phyloP scores from a whole-genome alignment of 2,113 vertebrate species.

The Ailuropoda melanoleuca region DNA sequence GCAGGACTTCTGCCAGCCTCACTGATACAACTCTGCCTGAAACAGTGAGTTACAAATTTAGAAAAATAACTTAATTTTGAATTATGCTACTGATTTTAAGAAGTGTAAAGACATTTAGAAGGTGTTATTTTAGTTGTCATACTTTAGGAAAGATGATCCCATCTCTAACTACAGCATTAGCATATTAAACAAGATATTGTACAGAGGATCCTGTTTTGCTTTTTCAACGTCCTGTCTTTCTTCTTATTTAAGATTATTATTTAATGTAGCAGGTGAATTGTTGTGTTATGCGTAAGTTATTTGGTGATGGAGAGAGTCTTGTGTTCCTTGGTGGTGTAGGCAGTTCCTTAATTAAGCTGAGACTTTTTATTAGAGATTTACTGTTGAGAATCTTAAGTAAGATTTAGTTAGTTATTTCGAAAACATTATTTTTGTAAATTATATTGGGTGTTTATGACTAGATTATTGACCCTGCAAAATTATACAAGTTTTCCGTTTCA shows the following conservation, averaged over 20 bases:
- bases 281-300: slow-evolving; percentile 36
- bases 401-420: slow-evolving; percentile 49
- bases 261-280: slow-evolving; percentile 20
- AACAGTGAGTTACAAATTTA: slow-evolving; percentile 81
- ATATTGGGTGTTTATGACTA: neutral
- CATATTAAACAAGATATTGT: neutral
- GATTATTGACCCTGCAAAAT: neutral
- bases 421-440: slow-evolving; percentile 11
- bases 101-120: neutral
- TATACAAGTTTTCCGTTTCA: slow-evolving; percentile 4
- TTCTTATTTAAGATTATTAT: slow-evolving; percentile 44
- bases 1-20: slow-evolving; percentile 50
- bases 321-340: neutral
- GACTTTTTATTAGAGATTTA: slow-evolving; percentile 49
- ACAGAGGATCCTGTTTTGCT: neutral
- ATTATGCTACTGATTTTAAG: neutral
- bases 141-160: neutral
- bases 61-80: slow-evolving; percentile 52
- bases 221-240: neutral
- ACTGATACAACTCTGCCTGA: slow-evolving; percentile 73
- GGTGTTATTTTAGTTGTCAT: neutral
- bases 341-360: slow-evolving; percentile 36
- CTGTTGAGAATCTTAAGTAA: slow-evolving; percentile 1
- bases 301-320: slow-evolving; percentile 26
- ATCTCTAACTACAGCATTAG: neutral